phyloP scores from a whole-genome alignment of 2,888 invertebrate genomes.

The Caenorhabditis sp. region DNA sequence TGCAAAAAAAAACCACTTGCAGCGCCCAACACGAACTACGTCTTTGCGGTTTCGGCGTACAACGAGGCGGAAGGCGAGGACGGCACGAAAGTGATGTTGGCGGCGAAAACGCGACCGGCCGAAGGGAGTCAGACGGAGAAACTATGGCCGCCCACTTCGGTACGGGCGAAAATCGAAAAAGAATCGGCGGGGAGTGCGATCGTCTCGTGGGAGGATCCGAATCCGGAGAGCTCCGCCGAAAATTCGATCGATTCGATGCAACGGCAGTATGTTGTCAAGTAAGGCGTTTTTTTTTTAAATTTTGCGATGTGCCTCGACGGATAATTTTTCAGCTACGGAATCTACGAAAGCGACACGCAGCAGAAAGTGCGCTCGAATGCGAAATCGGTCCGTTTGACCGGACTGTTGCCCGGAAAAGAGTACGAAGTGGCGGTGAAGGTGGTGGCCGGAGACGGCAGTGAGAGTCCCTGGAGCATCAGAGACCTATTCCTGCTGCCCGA shows the following conservation, averaged over 20 bases:
- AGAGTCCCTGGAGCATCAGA: constrained; percentile 75
- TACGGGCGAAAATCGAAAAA: constrained; percentile 59
- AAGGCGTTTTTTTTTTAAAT: constrained; percentile 19
- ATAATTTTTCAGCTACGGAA: constrained; percentile 59
- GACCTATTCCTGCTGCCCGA: constrained; percentile 66
- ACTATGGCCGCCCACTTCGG: constrained; percentile 70
- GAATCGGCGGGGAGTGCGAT: constrained; percentile 54
- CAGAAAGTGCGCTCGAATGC: constrained; percentile 68
- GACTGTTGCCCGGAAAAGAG: constrained; percentile 55
- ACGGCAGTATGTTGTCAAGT: constrained; percentile 75
- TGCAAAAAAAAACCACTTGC: constrained; percentile 19
- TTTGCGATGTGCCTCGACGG: neutral
- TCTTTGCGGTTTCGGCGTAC: constrained; percentile 77
- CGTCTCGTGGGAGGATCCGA: constrained; percentile 75
- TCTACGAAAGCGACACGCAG: constrained; percentile 64
- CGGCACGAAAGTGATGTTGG: constrained; percentile 70
- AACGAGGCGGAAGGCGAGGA: constrained; percentile 78
- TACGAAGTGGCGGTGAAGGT: constrained; percentile 74
- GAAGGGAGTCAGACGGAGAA: constrained; percentile 44
- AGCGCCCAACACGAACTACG: constrained; percentile 74
- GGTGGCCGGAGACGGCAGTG: constrained; percentile 69
- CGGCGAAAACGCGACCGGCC: constrained; percentile 61
- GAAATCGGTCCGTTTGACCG: constrained; percentile 60
- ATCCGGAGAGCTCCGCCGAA: constrained; percentile 59
- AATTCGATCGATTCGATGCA: constrained; percentile 57